Evolutionary conservation across 2,113 vertebrate species (phyloP).

Genomic region (Psittacara wagleri): DNA sequence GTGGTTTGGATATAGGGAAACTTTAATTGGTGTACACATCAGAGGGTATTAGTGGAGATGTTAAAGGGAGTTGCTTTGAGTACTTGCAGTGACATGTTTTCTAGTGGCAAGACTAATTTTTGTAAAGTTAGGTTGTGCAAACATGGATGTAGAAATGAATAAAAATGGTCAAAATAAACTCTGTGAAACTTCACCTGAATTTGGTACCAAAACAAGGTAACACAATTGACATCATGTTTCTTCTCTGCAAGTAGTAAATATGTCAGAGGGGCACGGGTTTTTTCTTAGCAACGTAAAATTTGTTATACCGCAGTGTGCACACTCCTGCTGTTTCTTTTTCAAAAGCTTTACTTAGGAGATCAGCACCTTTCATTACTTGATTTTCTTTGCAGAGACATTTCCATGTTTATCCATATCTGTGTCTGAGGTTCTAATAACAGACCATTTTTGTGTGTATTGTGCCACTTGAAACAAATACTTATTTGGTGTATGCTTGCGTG

Average conservation of each 20-base stretch:
- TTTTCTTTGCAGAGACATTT: background rate
- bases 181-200: background rate
- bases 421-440: background rate
- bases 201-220: background rate
- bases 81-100: slow-evolving; percentile 11
- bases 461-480: background rate
- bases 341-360: background rate
- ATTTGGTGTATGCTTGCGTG: background rate
- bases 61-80: background rate
- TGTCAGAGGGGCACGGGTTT: background rate
- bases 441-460: background rate
- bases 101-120: background rate
- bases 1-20: slow-evolving; percentile 22
- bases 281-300: background rate
- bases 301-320: background rate
- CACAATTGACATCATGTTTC: background rate
- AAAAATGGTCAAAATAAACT: background rate
- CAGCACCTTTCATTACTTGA: background rate
- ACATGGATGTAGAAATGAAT: background rate
- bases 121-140: background rate
- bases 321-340: background rate
- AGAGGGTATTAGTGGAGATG: background rate
- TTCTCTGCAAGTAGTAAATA: background rate
- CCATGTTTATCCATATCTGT: background rate
- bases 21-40: slow-evolving; percentile 8